Conservation (phyloP, 2,797 vertebrate species). For the Cirrhinus mrigala region DNA sequence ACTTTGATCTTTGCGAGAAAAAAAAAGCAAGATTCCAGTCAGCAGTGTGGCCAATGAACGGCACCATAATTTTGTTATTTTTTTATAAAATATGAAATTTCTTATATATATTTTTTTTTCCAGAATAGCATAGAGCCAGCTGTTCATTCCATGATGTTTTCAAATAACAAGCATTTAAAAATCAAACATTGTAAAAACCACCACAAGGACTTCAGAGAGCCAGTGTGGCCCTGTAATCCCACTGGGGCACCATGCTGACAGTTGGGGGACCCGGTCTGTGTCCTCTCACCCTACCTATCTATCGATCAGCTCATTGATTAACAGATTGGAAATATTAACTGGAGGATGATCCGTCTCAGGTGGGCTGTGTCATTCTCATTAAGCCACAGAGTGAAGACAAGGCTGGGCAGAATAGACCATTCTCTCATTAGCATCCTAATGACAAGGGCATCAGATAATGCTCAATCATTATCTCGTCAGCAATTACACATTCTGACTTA, state of each 20-base stretch:
- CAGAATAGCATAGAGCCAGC: background rate
- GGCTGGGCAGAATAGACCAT: conserved; percentile 32
- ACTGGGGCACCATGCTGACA: conserved; percentile 68
- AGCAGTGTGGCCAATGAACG: background rate
- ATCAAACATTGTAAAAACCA: background rate
- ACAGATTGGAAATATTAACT: conserved; percentile 86
- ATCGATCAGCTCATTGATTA: conserved; percentile 81
- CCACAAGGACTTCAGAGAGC: conserved; percentile 8
- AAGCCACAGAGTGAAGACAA: conserved; percentile 59
- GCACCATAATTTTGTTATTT: background rate
- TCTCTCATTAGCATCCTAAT: conserved; percentile 84
- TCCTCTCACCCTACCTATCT: conserved; percentile 51
- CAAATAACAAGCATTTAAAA: conserved; percentile 3
- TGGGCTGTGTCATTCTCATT: conserved; percentile 77
- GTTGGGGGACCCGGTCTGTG: conserved; percentile 56
- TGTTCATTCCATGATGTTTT: background rate
- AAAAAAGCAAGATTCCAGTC: background rate
- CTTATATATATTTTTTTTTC: too few species aligned
- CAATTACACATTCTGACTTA: conserved; percentile 36
- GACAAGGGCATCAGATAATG: conserved; percentile 80
- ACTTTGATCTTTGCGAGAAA: conserved; percentile 72
- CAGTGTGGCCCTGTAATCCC: conserved; percentile 52
- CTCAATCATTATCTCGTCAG: conserved; percentile 58
- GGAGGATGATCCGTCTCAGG: conserved; percentile 80
- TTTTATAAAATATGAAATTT: background rate